Percentiles rank a stretch among this genome's conserved stretches.
phyloP scores from a whole-genome alignment of 2,888 invertebrate genomes.

The Cheilosia pagana region DNA sequence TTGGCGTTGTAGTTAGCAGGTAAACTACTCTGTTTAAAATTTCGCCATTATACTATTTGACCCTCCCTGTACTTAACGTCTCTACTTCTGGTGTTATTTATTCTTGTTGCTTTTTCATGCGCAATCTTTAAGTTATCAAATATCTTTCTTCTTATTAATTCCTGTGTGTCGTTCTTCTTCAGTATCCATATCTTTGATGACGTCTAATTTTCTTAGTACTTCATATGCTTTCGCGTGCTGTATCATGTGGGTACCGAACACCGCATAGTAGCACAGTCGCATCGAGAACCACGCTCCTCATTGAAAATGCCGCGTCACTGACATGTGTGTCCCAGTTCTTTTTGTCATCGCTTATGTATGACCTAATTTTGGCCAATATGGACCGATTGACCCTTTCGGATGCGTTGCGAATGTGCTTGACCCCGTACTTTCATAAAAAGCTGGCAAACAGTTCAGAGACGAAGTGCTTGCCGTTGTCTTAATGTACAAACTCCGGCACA shows the following conservation, averaged over 20 bases:
- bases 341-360: no score
- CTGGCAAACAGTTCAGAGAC: neutral
- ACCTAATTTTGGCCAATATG: no score
- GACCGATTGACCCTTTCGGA: no score
- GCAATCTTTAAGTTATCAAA: neutral
- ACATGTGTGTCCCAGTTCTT: no score
- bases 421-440: constrained; percentile 45
- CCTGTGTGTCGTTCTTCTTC: neutral
- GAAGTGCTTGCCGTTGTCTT: constrained; percentile 15
- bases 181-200: no score
- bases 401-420: no score
- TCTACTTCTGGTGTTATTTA: neutral
- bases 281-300: no score
- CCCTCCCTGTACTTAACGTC: neutral
- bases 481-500: neutral
- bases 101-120: neutral
- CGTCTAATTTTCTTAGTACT: no score
- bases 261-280: no score
- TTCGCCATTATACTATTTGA: neutral
- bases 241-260: no score
- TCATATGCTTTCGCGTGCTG: no score
- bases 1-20: neutral
- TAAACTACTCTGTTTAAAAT: neutral
- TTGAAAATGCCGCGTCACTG: no score
- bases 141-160: neutral